A percentile compares a stretch with the other conserved stretches of the same genome.
Evolutionary conservation across 2,113 vertebrate species (phyloP).

Genomic region (Xiphophorus maculatus): DNA sequence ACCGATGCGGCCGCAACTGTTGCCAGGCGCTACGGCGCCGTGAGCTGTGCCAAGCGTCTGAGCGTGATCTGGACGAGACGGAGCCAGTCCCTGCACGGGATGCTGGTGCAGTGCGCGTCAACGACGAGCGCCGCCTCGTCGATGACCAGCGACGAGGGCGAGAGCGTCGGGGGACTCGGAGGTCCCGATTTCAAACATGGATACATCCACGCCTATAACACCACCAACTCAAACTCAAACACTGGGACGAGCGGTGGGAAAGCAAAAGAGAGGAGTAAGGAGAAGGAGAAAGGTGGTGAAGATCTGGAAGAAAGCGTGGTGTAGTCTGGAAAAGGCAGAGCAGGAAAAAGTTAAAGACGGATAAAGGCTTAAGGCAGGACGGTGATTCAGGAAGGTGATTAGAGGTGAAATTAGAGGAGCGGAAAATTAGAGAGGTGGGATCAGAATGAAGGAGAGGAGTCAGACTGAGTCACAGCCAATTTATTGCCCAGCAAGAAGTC

Average conservation of each 20-base stretch:
- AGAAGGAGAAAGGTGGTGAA: slow-evolving; percentile 65
- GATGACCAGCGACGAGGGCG: slow-evolving; percentile 63
- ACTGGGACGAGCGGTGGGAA: slow-evolving; percentile 32
- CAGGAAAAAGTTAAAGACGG: slow-evolving; percentile 8
- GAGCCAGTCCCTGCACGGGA: slow-evolving; percentile 90
- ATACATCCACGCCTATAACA: slow-evolving; percentile 78
- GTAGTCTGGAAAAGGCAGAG: slow-evolving; percentile 54
- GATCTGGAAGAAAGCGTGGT: slow-evolving; percentile 90
- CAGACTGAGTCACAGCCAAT: slow-evolving; percentile 27
- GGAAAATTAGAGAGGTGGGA: slow-evolving; percentile 9
- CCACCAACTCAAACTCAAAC: slow-evolving; percentile 81
- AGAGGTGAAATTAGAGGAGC: slow-evolving; percentile 17
- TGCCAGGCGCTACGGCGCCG: slow-evolving; percentile 69
- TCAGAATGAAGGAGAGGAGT: slow-evolving; percentile 16
- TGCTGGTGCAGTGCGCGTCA: slow-evolving; percentile 82
- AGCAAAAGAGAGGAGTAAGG: slow-evolving; percentile 43
- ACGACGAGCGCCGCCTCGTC: slow-evolving; percentile 73
- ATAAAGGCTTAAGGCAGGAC: slow-evolving; percentile 33
- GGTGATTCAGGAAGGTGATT: slow-evolving; percentile 28
- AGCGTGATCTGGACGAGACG: slow-evolving; percentile 89
- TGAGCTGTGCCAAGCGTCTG: slow-evolving; percentile 86
- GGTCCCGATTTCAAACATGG: slow-evolving; percentile 59
- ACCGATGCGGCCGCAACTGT: slow-evolving; percentile 62
- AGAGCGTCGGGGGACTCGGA: slow-evolving; percentile 29
- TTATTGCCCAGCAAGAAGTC: slow-evolving; percentile 31